Evolutionary conservation across 2,113 vertebrate species (phyloP).

Genomic region (Copsychus sechellarum): DNA sequence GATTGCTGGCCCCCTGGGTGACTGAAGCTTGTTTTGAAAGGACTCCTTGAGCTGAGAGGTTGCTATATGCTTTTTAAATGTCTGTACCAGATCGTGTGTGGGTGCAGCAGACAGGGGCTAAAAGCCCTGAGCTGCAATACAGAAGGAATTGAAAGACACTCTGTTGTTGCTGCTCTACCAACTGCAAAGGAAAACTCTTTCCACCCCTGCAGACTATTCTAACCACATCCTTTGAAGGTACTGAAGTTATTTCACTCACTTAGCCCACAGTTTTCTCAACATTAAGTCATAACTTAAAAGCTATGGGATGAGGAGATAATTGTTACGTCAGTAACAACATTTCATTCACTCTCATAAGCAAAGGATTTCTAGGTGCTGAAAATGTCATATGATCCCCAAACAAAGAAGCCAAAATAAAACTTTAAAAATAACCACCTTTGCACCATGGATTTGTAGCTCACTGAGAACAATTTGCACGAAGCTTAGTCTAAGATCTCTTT

Average conservation of each 20-base stretch:
- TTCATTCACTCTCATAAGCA: not conserved
- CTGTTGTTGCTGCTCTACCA: not conserved
- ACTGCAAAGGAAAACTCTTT: slow-evolving; percentile 49
- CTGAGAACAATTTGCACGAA: not conserved
- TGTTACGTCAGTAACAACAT: slow-evolving; percentile 58
- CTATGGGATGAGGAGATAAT: slow-evolving; percentile 32
- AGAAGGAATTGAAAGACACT: slow-evolving; percentile 35
- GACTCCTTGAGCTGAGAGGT: slow-evolving; percentile 27
- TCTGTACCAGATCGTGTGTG: slow-evolving; percentile 43
- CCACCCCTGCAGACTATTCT: slow-evolving; percentile 47
- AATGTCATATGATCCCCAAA: slow-evolving; percentile 10
- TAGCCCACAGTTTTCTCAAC: slow-evolving; percentile 63
- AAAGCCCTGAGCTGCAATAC: slow-evolving; percentile 28
- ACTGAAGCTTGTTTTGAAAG: slow-evolving; percentile 41
- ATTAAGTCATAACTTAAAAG: slow-evolving; percentile 56
- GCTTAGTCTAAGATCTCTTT: not conserved
- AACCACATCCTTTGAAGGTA: slow-evolving; percentile 67
- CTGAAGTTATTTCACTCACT: slow-evolving; percentile 51
- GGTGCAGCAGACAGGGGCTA: slow-evolving; percentile 54
- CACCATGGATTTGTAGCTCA: not conserved
- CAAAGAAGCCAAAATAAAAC: slow-evolving; percentile 1
- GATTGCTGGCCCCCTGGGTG: slow-evolving; percentile 11
- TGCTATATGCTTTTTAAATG: slow-evolving; percentile 36
- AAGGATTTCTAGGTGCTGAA: slow-evolving; percentile 57
- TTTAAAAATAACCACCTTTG: slow-evolving; percentile 6